Conservation (phyloP, 1,140 invertebrate genomes). For the Meteorus sp. region DNA sequence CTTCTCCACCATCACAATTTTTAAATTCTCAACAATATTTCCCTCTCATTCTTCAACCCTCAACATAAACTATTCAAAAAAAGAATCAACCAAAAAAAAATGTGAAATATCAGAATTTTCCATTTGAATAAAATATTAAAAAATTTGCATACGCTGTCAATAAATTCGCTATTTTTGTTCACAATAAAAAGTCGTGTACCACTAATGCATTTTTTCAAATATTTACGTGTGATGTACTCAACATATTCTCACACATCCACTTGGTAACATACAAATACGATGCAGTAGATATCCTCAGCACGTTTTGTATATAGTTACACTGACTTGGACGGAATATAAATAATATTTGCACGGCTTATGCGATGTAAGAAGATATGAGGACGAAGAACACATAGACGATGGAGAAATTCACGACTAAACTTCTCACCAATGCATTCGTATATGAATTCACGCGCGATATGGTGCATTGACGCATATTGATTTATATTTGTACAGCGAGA, state of each 20-base stretch:
- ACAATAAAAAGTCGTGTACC: constrained; percentile 12
- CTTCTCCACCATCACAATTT: background rate
- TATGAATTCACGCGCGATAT: no score
- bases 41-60: no score
- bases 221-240: constrained; percentile 31
- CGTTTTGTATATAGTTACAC: constrained; percentile 24
- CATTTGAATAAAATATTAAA: constrained; percentile 17
- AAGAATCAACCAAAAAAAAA: background rate
- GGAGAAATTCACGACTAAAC: background rate
- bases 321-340: constrained; percentile 33
- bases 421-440: no score
- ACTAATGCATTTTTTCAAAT: constrained; percentile 15
- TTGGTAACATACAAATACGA: no score
- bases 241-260: no score
- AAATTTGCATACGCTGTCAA: constrained; percentile 31
- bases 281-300: constrained; percentile 26
- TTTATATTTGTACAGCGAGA: no score
- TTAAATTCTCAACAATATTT: background rate
- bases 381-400: background rate
- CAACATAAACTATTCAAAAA: no score
- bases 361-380: no score
- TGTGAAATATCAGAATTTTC: background rate
- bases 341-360: no score
- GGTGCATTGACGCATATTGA: background rate
- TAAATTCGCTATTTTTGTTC: constrained; percentile 36